Evolutionary conservation across 2,888 invertebrate genomes (phyloP), one percentile per base, ranked within the genome.

Genomic region (Cyrtodaria siliqua): DNA sequence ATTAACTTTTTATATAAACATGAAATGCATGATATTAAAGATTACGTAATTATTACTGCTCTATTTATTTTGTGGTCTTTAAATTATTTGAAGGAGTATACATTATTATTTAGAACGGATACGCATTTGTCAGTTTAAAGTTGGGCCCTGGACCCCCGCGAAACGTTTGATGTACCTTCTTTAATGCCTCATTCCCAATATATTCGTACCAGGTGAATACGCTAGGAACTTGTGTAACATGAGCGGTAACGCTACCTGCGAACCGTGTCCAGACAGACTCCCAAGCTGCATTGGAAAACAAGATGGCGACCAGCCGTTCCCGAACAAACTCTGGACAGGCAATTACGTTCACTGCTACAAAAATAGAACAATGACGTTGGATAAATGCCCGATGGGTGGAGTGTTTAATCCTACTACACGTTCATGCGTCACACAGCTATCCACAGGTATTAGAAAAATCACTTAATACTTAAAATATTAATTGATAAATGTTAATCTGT

Each of bases 131-230:
- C n/a, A n/a, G n/a, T n/a, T n/a, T n/a, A n/a, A n/a, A n/a, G n/a
- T n/a, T n/a, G n/a, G n/a, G n/a, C n/a, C n/a, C n/a, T n/a, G n/a
- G n/a, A n/a, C n/a, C n/a, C n/a, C n/a, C n/a, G n/a, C n/a, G n/a
- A n/a, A n/a, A n/a, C n/a, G n/a, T n/a, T n/a, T n/a, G n/a, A n/a
- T n/a, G n/a, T n/a, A n/a, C n/a, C n/a, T n/a, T n/a, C n/a, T n/a
- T n/a, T n/a, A n/a, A n/a, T n/a, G n/a, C n/a, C n/a, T n/a, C n/a
- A n/a, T n/a, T n/a, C n/a, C n/a, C n/a, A n/a, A n/a, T n/a, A n/a
- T n/a, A n/a, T n/a, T n/a, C n/a, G n/a, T n/a, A n/a, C n/a, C 24
- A 84, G 84, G 84, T 76, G 71, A 84, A n/a, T 84, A 84, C 60
- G 70, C 73, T 20, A 76, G 79, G 38, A 84, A 84, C 50, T 52